Evolutionary conservation across 2,797 vertebrate genomes (phyloP).

Genomic region (Cetoscarus ocellatus): DNA sequence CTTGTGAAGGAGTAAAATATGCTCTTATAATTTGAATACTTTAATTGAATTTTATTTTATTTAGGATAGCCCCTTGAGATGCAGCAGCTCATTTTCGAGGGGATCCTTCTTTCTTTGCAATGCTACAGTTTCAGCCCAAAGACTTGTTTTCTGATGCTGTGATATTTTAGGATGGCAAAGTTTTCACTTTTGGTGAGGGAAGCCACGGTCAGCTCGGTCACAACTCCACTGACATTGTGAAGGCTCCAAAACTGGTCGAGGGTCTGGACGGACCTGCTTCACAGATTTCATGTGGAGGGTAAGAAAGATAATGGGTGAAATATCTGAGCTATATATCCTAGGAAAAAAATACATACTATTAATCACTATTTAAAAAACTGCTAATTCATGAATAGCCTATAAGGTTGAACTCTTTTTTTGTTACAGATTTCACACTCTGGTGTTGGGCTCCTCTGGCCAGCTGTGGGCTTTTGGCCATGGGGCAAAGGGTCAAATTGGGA

Average conservation of each 20-base stretch:
- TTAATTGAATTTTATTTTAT: too few species aligned
- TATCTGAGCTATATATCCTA: too few species aligned
- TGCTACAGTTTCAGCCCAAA: too few species aligned
- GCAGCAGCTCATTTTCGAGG: too few species aligned
- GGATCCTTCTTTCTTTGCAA: too few species aligned
- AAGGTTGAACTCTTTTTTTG: neutral
- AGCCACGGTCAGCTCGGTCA: slow-evolving; percentile 90
- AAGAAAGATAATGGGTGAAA: neutral
- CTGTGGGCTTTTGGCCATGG: slow-evolving; percentile 88
- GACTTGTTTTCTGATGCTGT: neutral
- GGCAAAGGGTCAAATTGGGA: slow-evolving; percentile 80
- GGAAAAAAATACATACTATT: too few species aligned
- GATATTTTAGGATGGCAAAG: slow-evolving; percentile 82
- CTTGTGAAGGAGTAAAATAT: too few species aligned
- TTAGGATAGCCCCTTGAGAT: too few species aligned
- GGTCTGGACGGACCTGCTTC: slow-evolving; percentile 81
- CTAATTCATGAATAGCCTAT: too few species aligned
- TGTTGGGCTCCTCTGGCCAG: slow-evolving; percentile 82
- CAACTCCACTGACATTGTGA: slow-evolving; percentile 82
- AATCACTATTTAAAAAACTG: too few species aligned
- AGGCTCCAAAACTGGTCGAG: slow-evolving; percentile 80
- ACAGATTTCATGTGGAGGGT: slow-evolving; percentile 90
- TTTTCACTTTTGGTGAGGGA: slow-evolving; percentile 92
- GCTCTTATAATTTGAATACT: too few species aligned
- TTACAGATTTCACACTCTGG: slow-evolving; percentile 86